phyloP scores from a whole-genome alignment of 2,113 vertebrate species.

The Butorides virescens region DNA sequence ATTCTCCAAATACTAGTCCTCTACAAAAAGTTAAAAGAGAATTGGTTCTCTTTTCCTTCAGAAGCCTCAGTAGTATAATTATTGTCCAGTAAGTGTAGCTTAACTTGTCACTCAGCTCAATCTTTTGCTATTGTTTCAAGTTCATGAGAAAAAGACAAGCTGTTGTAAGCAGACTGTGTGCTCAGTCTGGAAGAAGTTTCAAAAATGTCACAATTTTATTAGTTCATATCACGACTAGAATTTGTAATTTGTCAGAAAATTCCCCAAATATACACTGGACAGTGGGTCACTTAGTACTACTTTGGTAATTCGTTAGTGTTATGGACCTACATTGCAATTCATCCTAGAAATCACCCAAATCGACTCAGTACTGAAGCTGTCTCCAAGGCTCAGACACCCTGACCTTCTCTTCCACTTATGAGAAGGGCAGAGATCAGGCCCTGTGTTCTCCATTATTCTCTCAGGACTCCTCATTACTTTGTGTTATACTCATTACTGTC shows the following conservation, averaged over 20 bases:
- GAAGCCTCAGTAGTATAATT: not conserved
- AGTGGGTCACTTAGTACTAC: not conserved
- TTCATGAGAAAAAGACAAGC: not conserved
- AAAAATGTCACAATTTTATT: not conserved
- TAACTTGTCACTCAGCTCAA: not conserved
- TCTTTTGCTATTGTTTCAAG: not conserved
- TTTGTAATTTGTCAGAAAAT: not conserved
- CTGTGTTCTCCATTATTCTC: not conserved
- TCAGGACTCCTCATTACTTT: slow-evolving; percentile 13
- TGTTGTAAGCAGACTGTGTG: not conserved
- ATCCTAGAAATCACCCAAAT: not conserved
- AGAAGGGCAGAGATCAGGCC: slow-evolving; percentile 13
- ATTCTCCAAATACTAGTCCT: not conserved
- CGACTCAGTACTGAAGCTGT: not conserved
- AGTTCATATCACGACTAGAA: not conserved
- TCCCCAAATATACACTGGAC: not conserved
- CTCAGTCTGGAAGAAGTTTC: not conserved
- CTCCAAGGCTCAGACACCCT: not conserved
- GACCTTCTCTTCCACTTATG: not conserved
- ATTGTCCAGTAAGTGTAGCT: not conserved
- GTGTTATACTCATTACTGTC: not conserved
- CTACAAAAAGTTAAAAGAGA: not conserved
- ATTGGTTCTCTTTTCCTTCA: not conserved
- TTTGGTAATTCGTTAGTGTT: not conserved
- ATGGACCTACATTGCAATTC: not conserved